Evolutionary conservation across 2,888 invertebrate species (phyloP).

Genomic region (Coleophora flavipennella): DNA sequence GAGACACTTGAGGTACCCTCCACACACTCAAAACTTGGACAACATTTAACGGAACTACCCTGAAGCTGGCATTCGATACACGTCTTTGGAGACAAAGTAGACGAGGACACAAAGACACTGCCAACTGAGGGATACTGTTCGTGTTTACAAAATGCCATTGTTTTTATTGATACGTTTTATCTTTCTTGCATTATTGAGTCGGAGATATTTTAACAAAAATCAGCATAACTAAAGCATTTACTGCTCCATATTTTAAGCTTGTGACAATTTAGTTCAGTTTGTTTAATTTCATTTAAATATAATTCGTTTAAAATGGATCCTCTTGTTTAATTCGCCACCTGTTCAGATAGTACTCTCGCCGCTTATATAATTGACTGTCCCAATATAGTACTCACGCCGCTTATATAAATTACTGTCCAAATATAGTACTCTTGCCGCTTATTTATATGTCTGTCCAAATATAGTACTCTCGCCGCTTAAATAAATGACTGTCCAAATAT

Average conservation of each 20-base stretch:
- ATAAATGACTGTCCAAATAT: too few species aligned
- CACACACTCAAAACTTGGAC: constrained; percentile 54
- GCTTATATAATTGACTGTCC: too few species aligned
- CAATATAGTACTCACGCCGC: too few species aligned
- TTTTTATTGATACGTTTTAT: constrained; percentile 46
- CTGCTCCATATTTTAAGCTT: constrained; percentile 54
- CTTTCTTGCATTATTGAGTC: constrained; percentile 47
- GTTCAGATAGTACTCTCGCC: too few species aligned
- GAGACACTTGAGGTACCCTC: constrained; percentile 59
- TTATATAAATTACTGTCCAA: too few species aligned
- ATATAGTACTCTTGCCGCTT: too few species aligned
- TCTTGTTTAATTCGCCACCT: constrained; percentile 18
- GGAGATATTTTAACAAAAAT: constrained; percentile 40
- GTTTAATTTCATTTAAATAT: constrained; percentile 65
- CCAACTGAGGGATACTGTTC: constrained; percentile 55
- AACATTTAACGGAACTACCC: constrained; percentile 65
- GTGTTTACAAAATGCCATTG: constrained; percentile 45
- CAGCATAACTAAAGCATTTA: constrained; percentile 36
- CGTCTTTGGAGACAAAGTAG: constrained; percentile 48
- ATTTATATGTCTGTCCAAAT: too few species aligned
- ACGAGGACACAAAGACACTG: constrained; percentile 45
- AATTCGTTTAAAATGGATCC: constrained; percentile 44
- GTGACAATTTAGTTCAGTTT: constrained; percentile 61
- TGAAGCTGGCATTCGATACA: constrained; percentile 55
- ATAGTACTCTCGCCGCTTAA: too few species aligned